Base-by-base conservation (phyloP, 2,888 invertebrate genomes). In the Caenorhabditis sulstoni region DNA sequence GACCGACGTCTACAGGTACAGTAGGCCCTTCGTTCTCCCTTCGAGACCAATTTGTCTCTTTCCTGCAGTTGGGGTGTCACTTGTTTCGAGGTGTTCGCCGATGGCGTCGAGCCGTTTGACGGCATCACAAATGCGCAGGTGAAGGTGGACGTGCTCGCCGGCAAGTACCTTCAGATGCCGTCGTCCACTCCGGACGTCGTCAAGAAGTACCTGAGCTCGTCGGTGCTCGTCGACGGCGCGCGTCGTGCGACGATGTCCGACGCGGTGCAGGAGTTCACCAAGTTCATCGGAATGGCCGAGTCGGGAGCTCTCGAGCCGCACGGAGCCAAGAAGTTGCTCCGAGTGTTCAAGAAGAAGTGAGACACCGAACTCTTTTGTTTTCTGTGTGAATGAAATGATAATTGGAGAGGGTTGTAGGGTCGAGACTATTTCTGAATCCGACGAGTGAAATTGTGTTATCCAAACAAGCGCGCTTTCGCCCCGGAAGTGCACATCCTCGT, bases 1-100 rank as follows among this genome's bases (percentile, higher is more conserved):
- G 12, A 79, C 79, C 3, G 81, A 81, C 47, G 79, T 81, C 41
- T 81, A 76, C 52, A 80, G 65, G 64, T 80, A 50, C n/a, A 12
- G 23, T 29, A 35, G 44, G 41, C n/a, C 39, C 41, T 20, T 11
- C 35, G 12, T 35, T n/a, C 45, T 66, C 18, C 14, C 23, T 20
- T 39, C 37, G 11, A 14, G 20, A n/a, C 41, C 55, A 37, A 66
- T 41, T 14, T 9, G 7, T 8, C 5, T 39, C 20, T 9, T 18
- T 9, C 53, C 57, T 49, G 23, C 67, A 76, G 81, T 55, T 81
- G 68, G 64, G 81, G 77, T 1, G 59, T 81, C 45, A 75, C 78
- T n/a, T 39, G 59, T 14, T 74, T 61, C 61, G 81, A 81, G 49
- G 68, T 81, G 14, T 81, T 78, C 49, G 74, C 70, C 35, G 78